Evolutionary conservation across 2,888 invertebrate genomes (phyloP).

Genomic region (Lasioglossum calceatum): DNA sequence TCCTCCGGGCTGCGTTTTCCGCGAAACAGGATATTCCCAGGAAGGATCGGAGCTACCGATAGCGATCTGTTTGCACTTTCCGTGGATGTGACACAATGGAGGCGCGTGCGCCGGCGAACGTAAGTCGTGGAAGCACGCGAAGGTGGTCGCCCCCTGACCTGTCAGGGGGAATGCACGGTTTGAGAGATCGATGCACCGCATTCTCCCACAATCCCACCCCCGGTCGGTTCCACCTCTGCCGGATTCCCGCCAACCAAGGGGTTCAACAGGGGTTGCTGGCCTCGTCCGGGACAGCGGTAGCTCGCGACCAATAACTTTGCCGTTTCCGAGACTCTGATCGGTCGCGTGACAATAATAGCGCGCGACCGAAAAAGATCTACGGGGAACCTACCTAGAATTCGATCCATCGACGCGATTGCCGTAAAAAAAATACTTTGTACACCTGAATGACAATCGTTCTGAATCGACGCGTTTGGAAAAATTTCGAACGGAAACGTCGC

Average conservation of each 20-base stretch:
- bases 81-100: slow-evolving; percentile 16
- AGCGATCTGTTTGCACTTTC: slow-evolving; percentile 34
- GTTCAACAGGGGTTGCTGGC: slow-evolving; percentile 83
- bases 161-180: slow-evolving; percentile 74
- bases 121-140: slow-evolving; percentile 71
- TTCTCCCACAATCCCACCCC: slow-evolving; percentile 61
- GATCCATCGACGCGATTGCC: not conserved
- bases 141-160: slow-evolving; percentile 82
- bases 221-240: slow-evolving; percentile 57
- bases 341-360: slow-evolving; percentile 14
- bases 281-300: slow-evolving; percentile 78
- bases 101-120: slow-evolving; percentile 67
- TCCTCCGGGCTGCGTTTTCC: slow-evolving; percentile 7
- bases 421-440: not conserved
- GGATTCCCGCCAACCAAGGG: slow-evolving; percentile 73
- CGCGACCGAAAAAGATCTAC: not conserved
- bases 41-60: not conserved
- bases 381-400: not conserved
- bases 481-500: slow-evolving; percentile 21
- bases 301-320: slow-evolving; percentile 56
- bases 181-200: slow-evolving; percentile 82
- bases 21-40: not conserved
- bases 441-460: not conserved
- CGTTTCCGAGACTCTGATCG: slow-evolving; percentile 22
- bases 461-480: not conserved